These are phyloP conservation scores for Caenorhabditis sulstoni DNA, from an alignment of 2,888 invertebrate genomes.

Conservation along the genomic window DNA sequence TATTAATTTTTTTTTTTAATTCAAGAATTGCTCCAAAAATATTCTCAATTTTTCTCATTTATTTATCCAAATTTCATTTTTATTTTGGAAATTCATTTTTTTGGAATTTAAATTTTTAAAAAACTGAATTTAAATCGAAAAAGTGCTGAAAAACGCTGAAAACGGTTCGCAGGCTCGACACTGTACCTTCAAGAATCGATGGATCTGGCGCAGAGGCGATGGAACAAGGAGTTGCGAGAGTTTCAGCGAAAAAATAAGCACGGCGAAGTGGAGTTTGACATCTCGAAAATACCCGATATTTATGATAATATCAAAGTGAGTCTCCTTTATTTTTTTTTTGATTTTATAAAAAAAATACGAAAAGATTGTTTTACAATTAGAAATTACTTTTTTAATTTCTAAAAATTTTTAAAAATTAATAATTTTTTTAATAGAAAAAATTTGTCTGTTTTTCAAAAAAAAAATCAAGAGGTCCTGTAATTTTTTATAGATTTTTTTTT, in stretches of 20 bases:
- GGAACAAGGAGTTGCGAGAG: slow-evolving; percentile 86
- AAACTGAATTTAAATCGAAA: too few species aligned
- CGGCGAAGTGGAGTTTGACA: slow-evolving; percentile 88
- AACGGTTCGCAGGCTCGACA: slow-evolving; percentile 80
- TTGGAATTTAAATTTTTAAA: too few species aligned
- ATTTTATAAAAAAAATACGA: too few species aligned
- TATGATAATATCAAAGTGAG: slow-evolving; percentile 97
- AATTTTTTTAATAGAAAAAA: neutral
- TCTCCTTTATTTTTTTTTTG: neutral
- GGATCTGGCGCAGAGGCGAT: slow-evolving; percentile 92
- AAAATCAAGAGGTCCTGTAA: too few species aligned
- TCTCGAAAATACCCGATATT: slow-evolving; percentile 98
- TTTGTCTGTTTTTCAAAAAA: neutral
- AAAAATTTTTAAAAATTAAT: neutral
- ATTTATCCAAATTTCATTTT: too few species aligned
- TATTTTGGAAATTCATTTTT: too few species aligned
- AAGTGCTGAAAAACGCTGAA: neutral
- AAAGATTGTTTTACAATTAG: too few species aligned
- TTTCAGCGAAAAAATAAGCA: slow-evolving; percentile 87
- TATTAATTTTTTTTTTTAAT: too few species aligned
- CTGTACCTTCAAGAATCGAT: slow-evolving; percentile 98
- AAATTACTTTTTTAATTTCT: slow-evolving; percentile 1
- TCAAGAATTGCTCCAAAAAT: too few species aligned
- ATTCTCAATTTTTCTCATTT: too few species aligned
- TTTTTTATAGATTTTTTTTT: too few species aligned